These are phyloP conservation scores for Ariopsis seemanni DNA, from an alignment of 2,113 vertebrate species.

Conservation along the genomic window DNA sequence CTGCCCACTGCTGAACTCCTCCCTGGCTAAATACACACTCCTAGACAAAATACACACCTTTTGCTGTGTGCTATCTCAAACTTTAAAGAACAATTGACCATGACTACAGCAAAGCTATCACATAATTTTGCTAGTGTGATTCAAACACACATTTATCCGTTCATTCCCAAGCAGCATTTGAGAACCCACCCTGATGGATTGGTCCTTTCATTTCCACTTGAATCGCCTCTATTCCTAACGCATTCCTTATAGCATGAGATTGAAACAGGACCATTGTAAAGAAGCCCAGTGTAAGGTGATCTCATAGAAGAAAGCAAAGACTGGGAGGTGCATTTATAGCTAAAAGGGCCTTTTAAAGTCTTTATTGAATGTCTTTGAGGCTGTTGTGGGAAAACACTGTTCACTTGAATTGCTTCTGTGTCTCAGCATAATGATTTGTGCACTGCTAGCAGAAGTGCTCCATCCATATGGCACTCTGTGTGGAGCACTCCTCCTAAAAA, in stretches of 20 bases:
- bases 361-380: conserved; percentile 8
- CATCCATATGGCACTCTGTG: background rate
- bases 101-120: background rate
- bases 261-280: conserved; percentile 30
- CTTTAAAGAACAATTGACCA: background rate
- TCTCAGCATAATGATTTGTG: conserved; percentile 23
- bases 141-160: conserved; percentile 16
- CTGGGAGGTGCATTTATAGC: conserved; percentile 17
- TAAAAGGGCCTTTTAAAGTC: conserved; percentile 13
- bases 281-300: conserved; percentile 35
- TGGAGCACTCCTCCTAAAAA: background rate
- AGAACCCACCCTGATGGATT: conserved; percentile 2
- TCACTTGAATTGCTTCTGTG: conserved; percentile 15
- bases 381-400: conserved; percentile 31
- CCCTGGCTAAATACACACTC: conserved; percentile 14
- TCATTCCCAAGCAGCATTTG: conserved; percentile 20
- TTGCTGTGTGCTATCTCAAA: background rate
- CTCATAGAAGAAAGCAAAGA: conserved; percentile 5
- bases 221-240: background rate
- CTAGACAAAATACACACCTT: conserved; percentile 12
- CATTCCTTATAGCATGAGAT: background rate
- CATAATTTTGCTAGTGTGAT: background rate
- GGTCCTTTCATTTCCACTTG: background rate
- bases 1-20: conserved; percentile 3
- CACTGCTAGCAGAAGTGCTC: conserved; percentile 1